Base-by-base conservation (phyloP, 35 echinoderm and acorn worm genomes). In the Diadema setosum region DNA sequence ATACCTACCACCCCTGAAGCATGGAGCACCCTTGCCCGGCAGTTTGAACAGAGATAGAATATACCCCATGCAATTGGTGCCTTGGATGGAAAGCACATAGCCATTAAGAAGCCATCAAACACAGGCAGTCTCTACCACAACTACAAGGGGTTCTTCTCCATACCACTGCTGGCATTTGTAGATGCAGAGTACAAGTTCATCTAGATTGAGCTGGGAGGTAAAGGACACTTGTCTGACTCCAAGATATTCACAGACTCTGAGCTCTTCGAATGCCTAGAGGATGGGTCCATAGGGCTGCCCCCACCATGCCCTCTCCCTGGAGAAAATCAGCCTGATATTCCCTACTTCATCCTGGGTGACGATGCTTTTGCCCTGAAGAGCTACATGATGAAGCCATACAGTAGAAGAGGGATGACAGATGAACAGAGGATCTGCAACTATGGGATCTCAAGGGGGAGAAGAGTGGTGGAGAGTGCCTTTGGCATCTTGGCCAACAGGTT, bases 351-450 rank as follows among this genome's bases (percentile, higher is more conserved):
- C 60, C 3, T 91, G 14, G 88, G 81, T 17, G 88, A 84, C 27
- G 81, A 84, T 84, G 88, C 88, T 23, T 84, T 91, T 91, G 34
- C 81, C 61, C 43, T 91, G 35, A 23, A 61, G 42, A 85, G 40
- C 16, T 91, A 70, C 55, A 27, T 91, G 29, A 91, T 91, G 82
- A 91, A 91, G 81, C 88, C 81, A 31, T 91, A 91, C 61, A 48
- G 55, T 2, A 23, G 81, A 34, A 34, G 60, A 39, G 85, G 31
- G 26, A 87, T 88, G 86, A 81, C 86, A 7, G 15, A 59, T 33
- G 46, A 88, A 39, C 25, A 88, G 39, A 81, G 27, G 24, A 33
- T 87, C 9, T 27, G 37, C n/a, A n/a, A n/a, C n/a, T n/a, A n/a
- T n/a, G n/a, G n/a, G n/a, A n/a, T n/a, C n/a, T n/a, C n/a, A n/a